Conservation (phyloP, 2,113 vertebrate species). For the Oryzias curvinotus region DNA sequence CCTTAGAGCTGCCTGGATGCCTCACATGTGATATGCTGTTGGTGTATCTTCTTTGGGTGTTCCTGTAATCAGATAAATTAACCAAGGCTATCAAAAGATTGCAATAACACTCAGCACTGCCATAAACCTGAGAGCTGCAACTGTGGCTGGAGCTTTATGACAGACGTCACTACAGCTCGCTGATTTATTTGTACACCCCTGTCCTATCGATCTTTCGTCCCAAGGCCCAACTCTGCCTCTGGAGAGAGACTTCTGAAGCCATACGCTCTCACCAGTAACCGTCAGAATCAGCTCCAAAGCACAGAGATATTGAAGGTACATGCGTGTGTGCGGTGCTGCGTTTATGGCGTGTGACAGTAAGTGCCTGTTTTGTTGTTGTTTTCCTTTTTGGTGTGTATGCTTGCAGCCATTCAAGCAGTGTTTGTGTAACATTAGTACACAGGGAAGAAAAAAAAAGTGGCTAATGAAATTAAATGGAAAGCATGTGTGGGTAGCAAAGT, state of each 20-base stretch:
- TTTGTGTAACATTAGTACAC: conserved; percentile 67
- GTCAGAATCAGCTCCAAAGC: conserved; percentile 61
- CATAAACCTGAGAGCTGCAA: conserved; percentile 76
- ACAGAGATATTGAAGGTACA: conserved; percentile 28
- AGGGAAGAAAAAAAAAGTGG: conserved; percentile 59
- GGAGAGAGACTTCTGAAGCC: conserved; percentile 61
- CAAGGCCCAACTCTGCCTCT: conserved; percentile 64
- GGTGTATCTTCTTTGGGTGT: conserved; percentile 64
- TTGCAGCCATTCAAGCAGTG: conserved; percentile 48
- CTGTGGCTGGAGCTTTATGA: conserved; percentile 73
- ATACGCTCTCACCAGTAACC: conserved; percentile 52
- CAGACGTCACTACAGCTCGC: conserved; percentile 67
- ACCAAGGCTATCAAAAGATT: conserved; percentile 82
- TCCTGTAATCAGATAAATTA: conserved; percentile 83
- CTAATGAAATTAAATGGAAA: conserved; percentile 79
- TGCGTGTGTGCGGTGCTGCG: conserved; percentile 13
- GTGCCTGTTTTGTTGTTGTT: conserved; percentile 3
- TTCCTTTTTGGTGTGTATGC: not conserved
- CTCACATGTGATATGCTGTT: conserved; percentile 53
- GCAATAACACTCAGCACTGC: conserved; percentile 81
- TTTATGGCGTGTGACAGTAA: conserved; percentile 51
- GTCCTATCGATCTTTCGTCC: conserved; percentile 73
- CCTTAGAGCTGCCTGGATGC: conserved; percentile 44
- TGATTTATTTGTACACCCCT: conserved; percentile 74
- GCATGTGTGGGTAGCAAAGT: conserved; percentile 72